Base-by-base conservation (phyloP, 1,140 invertebrate genomes). In the Helicoverpa armigera region DNA sequence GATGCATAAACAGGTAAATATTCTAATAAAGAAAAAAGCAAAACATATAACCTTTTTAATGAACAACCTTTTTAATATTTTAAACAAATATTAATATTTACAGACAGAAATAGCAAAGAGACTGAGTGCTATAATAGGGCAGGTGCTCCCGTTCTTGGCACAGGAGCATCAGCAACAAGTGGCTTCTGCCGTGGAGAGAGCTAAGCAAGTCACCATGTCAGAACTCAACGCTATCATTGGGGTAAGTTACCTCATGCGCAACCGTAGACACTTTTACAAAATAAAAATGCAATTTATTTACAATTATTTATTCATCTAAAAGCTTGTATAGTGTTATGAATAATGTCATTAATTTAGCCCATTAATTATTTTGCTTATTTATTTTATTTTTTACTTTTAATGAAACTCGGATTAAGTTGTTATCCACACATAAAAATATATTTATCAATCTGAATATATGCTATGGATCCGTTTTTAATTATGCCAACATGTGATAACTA, bases 81-180 rank as follows among this genome's bases (percentile, higher is more conserved):
- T 70, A 74, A 77, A 54, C 2, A 3, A 31, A 63, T 56, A 58
- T 2, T 63, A 60, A 29, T 79, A 80, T 86, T 97, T 97, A 14
- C 96, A 99, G 98, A 98, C 98, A 87, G 98, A 99, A 95, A 99
- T 99, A 93, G 97, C 98, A 18, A 99, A 99, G 95, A 96, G 98
- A 91, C 96, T 99, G 87, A 98, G 97, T 95, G 97, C 97, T 80
- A 98, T 99, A 82, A 98, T 99, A 86, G 97, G 96, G 70, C 98
- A 99, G 95, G 97, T 99, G 77, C 95, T 99, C 90, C 98, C 98
- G 58, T 99, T 98, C 92, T 95, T 99, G 58, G 97, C 98, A 18
- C 98, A 98, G 95, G 98, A 99, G 94, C 98, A 99, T 90, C 98
- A 99, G 90, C 98, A 98, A 90, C 98, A 99, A 95, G 98, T 99